phyloP scores from a whole-genome alignment of 2,797 vertebrate genomes.

The Knipowitschia caucasica region DNA sequence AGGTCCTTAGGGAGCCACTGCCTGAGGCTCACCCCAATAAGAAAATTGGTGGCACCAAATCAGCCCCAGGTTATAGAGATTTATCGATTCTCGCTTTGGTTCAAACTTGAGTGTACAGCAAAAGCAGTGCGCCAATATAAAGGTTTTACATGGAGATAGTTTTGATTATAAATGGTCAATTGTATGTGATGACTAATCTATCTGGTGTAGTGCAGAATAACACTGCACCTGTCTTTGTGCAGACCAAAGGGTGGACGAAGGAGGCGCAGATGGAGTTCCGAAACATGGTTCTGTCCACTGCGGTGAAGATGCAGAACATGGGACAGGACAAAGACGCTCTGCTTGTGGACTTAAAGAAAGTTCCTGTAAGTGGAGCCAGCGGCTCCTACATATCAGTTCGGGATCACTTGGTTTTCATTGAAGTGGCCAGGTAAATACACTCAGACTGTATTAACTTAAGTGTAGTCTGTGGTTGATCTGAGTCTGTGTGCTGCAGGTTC shows the following conservation, averaged over 20 bases:
- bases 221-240: neutral
- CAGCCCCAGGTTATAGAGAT: too few relatives aligned
- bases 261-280: conserved; percentile 61
- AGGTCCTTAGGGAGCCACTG: too few relatives aligned
- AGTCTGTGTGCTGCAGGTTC: conserved; percentile 51
- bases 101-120: too few relatives aligned
- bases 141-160: too few relatives aligned
- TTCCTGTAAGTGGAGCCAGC: conserved; percentile 43
- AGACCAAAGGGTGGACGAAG: conserved; percentile 69
- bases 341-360: conserved; percentile 74
- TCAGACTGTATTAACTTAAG: neutral
- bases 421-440: conserved; percentile 67
- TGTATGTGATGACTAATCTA: neutral
- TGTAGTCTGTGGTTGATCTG: neutral
- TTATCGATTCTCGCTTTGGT: too few relatives aligned
- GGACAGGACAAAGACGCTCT: conserved; percentile 62
- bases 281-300: conserved; percentile 45
- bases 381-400: conserved; percentile 62
- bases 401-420: conserved; percentile 73
- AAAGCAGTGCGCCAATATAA: too few relatives aligned
- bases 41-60: too few relatives aligned
- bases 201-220: neutral
- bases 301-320: conserved; percentile 64
- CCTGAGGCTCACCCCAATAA: too few relatives aligned
- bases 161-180: too few relatives aligned